Percentiles rank a stretch among this genome's conserved stretches.
Conservation (phyloP, 1,140 invertebrate species). For the Lerema accius region DNA sequence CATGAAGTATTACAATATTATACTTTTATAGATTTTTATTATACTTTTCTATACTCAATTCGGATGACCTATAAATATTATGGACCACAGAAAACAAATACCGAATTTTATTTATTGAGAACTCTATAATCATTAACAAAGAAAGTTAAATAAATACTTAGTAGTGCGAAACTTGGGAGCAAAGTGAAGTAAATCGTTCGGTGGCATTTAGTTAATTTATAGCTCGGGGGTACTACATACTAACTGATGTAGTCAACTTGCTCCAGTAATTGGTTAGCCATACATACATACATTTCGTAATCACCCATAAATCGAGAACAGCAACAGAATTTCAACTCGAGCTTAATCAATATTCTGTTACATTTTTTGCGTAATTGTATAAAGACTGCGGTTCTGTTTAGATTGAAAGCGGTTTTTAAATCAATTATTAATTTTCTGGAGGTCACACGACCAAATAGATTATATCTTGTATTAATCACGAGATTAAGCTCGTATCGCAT, state of each 20-base stretch:
- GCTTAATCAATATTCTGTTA: conserved; percentile 5
- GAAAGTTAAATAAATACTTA: background rate
- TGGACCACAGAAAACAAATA: too few species aligned
- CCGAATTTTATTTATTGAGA: too few species aligned
- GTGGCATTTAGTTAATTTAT: conserved; percentile 10
- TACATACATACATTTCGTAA: background rate
- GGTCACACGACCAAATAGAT: background rate
- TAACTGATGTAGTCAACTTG: background rate
- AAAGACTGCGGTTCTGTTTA: background rate
- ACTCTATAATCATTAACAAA: too few species aligned
- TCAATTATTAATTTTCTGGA: background rate
- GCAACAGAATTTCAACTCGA: background rate
- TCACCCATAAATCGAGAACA: conserved; percentile 5
- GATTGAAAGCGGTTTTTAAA: conserved; percentile 3
- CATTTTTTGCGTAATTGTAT: conserved; percentile 3
- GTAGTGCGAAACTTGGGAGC: background rate
- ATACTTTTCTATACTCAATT: too few species aligned
- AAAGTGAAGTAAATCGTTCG: background rate
- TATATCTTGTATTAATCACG: background rate
- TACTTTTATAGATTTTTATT: too few species aligned
- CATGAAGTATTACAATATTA: too few species aligned
- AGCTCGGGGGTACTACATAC: background rate
- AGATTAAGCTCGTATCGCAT: too few species aligned
- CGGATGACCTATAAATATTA: too few species aligned
- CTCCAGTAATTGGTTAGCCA: background rate